A percentile compares a stretch with the other conserved stretches of the same genome.
Evolutionary conservation across 2,797 vertebrate species (phyloP).

Genomic region (Macroramphosus scolopax): DNA sequence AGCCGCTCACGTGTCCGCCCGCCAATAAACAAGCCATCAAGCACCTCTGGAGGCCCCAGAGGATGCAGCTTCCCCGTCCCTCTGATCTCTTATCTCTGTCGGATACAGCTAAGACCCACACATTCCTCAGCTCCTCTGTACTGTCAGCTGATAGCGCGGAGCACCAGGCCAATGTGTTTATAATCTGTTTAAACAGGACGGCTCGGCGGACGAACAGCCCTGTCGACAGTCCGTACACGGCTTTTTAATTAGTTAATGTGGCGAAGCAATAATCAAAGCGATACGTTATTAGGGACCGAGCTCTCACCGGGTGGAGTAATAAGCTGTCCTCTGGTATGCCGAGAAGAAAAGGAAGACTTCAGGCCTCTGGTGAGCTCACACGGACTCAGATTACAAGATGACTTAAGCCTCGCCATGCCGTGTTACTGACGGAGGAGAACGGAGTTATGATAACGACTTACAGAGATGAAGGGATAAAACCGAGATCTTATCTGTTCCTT

Average conservation of each 20-base stretch:
- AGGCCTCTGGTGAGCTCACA: conserved; percentile 40
- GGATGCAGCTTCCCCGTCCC: conserved; percentile 5
- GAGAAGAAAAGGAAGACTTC: conserved; percentile 27
- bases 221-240: conserved; percentile 33
- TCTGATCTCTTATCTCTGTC: conserved; percentile 34
- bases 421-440: conserved; percentile 10
- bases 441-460: conserved; percentile 5
- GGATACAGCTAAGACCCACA: conserved; percentile 27
- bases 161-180: too few relatives aligned
- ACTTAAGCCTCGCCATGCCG: conserved; percentile 6
- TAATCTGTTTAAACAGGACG: conserved; percentile 60
- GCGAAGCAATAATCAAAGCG: conserved; percentile 34
- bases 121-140: conserved; percentile 12
- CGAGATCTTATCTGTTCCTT: conserved; percentile 18
- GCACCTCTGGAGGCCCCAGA: conserved; percentile 15
- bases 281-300: conserved; percentile 40
- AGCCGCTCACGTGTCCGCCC: conserved; percentile 17
- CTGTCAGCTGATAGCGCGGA: conserved; percentile 34
- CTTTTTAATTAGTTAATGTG: conserved; percentile 43
- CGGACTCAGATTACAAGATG: conserved; percentile 32
- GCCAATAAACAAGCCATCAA: conserved; percentile 26
- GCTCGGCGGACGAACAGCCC: conserved; percentile 29
- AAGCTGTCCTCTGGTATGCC: conserved; percentile 14
- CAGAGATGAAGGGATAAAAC: conserved; percentile 15
- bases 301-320: conserved; percentile 38